phyloP scores from a whole-genome alignment of 1,140 invertebrate genomes.

The Calliphora vicina region DNA sequence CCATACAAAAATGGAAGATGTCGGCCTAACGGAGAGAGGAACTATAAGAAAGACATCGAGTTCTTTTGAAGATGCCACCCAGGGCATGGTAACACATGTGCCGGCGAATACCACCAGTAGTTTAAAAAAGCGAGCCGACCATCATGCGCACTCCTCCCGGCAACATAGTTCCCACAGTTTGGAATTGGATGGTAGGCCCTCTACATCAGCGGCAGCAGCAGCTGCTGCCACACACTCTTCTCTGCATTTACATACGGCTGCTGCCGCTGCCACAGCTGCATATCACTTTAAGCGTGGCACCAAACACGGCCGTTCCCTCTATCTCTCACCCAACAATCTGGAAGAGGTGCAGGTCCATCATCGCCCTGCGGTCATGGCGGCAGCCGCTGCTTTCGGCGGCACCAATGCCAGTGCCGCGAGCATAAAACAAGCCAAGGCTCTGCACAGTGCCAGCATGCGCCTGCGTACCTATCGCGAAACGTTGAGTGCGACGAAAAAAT shows the following conservation, averaged over 20 bases:
- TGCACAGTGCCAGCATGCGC: constrained; percentile 60
- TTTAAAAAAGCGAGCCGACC: constrained; percentile 54
- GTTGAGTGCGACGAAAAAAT: constrained; percentile 60
- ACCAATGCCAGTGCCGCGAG: constrained; percentile 59
- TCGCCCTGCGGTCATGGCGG: constrained; percentile 53
- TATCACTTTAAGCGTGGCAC: constrained; percentile 61
- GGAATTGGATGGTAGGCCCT: constrained; percentile 56
- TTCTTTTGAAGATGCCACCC: constrained; percentile 53
- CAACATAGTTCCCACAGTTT: constrained; percentile 61
- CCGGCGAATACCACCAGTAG: constrained; percentile 46
- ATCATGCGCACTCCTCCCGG: constrained; percentile 49
- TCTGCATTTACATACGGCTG: constrained; percentile 55
- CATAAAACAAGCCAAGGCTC: constrained; percentile 59
- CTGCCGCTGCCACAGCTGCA: constrained; percentile 56
- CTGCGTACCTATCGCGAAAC: constrained; percentile 59
- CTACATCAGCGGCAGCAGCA: constrained; percentile 50
- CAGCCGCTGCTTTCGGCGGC: constrained; percentile 56
- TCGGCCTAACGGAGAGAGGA: constrained; percentile 52
- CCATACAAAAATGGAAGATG: constrained; percentile 60
- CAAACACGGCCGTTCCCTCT: constrained; percentile 56
- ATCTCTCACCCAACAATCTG: constrained; percentile 59
- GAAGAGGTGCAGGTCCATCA: constrained; percentile 59
- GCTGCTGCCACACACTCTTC: constrained; percentile 40
- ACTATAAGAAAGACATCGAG: constrained; percentile 55
- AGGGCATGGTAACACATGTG: not conserved